Evolutionary conservation across 2,797 vertebrate species (phyloP).

Genomic region (Ciconia nigra): DNA sequence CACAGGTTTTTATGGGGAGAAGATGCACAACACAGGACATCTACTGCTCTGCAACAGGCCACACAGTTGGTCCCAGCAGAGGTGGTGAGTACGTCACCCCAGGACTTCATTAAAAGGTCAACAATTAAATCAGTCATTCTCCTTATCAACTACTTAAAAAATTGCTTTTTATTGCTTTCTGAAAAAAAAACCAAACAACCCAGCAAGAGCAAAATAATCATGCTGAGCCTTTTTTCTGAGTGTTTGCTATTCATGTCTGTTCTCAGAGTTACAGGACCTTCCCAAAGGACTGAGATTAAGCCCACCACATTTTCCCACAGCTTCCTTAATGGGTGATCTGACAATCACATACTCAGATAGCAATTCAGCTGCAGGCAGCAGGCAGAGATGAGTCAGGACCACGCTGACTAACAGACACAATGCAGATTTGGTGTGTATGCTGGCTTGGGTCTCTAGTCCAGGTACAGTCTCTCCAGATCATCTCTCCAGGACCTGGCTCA

Average conservation of each 20-base stretch:
- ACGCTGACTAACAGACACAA: neutral
- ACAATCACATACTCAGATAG: neutral
- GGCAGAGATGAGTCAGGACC: neutral
- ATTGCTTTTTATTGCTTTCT: neutral
- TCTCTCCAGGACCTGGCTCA: neutral
- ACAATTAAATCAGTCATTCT: neutral
- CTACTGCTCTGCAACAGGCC: neutral
- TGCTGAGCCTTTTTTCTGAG: neutral
- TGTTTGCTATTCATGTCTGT: neutral
- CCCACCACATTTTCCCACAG: neutral
- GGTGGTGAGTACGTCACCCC: neutral
- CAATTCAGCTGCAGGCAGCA: neutral
- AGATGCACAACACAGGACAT: neutral
- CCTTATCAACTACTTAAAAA: neutral
- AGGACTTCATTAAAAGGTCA: neutral
- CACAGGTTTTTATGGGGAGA: rapidly evolving
- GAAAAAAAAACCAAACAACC: neutral
- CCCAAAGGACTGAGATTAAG: neutral
- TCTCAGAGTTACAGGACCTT: neutral
- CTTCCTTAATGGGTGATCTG: neutral
- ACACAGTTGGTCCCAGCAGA: neutral
- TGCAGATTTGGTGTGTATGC: neutral
- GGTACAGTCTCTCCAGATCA: neutral
- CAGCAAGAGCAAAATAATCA: neutral
- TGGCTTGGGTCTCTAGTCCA: neutral